Conservation (phyloP, 92 coral and sea anemone genomes). For the Phymanthus crucifer region DNA sequence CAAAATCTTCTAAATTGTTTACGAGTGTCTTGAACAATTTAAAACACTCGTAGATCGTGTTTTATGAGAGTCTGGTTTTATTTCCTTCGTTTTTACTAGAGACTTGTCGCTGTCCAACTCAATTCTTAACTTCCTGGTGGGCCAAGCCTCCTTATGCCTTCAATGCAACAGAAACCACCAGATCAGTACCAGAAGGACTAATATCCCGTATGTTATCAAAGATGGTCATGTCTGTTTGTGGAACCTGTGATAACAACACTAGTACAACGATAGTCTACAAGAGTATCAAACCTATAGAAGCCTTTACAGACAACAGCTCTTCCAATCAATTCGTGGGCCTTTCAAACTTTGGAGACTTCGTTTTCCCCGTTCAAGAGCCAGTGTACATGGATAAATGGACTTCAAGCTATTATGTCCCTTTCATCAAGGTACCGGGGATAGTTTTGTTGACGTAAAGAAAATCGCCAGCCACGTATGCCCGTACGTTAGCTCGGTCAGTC, state of each 20-base stretch:
- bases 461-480: slow-evolving; percentile 29
- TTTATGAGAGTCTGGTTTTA: neutral
- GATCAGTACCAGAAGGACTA: slow-evolving; percentile 11
- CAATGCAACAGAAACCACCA: neutral
- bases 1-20: no score
- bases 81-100: neutral
- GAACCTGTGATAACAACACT: slow-evolving; percentile 2
- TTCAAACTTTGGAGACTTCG: neutral
- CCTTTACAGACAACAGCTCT: neutral
- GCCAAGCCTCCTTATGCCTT: slow-evolving; percentile 31
- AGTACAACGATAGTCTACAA: slow-evolving; percentile 1
- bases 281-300: neutral
- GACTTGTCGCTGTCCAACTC: slow-evolving; percentile 33
- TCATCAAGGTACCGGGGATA: slow-evolving; percentile 27
- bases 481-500: slow-evolving; percentile 37
- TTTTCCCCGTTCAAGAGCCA: slow-evolving; percentile 1
- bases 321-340: neutral
- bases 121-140: slow-evolving; percentile 4
- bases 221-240: slow-evolving; percentile 17
- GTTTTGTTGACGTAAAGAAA: slow-evolving; percentile 16
- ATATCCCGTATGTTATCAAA: slow-evolving; percentile 5
- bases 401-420: neutral
- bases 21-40: no score
- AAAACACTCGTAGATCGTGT: no score
- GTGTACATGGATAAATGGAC: neutral